Evolutionary conservation across 1,140 invertebrate genomes (phyloP), one percentile per base, ranked within the genome.

Genomic region (Atta cephalotes): DNA sequence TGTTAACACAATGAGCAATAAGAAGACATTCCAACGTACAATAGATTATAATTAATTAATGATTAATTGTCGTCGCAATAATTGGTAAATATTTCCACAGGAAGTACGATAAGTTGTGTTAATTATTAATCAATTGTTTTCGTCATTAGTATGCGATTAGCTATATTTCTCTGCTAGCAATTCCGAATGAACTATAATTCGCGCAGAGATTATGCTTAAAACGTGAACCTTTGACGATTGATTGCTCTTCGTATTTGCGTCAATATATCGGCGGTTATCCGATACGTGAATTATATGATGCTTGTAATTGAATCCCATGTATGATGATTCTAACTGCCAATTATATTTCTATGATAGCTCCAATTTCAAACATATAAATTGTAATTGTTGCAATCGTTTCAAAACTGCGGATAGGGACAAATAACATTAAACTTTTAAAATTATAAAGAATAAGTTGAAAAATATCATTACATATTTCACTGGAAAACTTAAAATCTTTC

Each of bases 91-190:
- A 25, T 76, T 51, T 12, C 9, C 25, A 14, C 25, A 9, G 49
- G 25, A 76, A 28, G 18, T 31, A 31, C 10, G 6, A n/a, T 25
- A 62, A 71, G 35, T 25, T 49, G 56, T 28, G 39, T 14, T 72
- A 82, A 80, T 80, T 81, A 81, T 25, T 49, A 74, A 82, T 82
- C 53, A 60, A 49, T 62, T 35, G 25, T 51, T 71, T 16, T 21
- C 14, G 39, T n/a, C 18, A 16, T 14, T 39, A 18, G 16, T 14
- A 71, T 71, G 1, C 49, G 39, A 71, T 81, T 71, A 81, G 78
- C n/a, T 71, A 16, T 53, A n/a, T 39, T 9, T 16, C 12, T 10
- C 65, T 71, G 21, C 4, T 21, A 58, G 10, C 31, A 56, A 70
- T 62, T 56, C n/a, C 16, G 63, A 80, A 16, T 39, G n/a, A 81